These are phyloP conservation scores for Porites lutea DNA, from an alignment of 64 coral and sea anemone genomes.

Conservation along the genomic window DNA sequence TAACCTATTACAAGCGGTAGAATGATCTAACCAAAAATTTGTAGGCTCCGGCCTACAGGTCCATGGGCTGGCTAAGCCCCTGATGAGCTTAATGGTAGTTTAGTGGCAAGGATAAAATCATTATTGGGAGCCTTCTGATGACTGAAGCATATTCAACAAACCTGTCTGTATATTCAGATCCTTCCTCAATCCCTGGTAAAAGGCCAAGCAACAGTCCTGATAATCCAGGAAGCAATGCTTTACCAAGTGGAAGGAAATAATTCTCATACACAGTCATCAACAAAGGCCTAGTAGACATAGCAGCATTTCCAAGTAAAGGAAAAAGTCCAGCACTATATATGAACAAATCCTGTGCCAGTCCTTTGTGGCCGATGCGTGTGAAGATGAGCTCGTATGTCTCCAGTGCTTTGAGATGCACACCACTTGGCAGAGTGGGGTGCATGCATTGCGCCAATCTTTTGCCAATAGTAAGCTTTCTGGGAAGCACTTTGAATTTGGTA, in stretches of 20 bases:
- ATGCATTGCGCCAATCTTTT: constrained; percentile 94
- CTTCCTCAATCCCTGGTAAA: constrained; percentile 94
- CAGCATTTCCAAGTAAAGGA: constrained; percentile 88
- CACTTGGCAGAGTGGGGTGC: constrained; percentile 91
- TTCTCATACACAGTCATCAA: constrained; percentile 92
- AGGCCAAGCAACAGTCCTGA: constrained; percentile 84
- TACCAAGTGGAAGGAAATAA: constrained; percentile 86
- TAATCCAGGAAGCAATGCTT: constrained; percentile 80
- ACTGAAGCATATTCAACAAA: neutral
- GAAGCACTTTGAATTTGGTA: constrained; percentile 89
- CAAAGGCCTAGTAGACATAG: constrained; percentile 95
- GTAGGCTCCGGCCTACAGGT: no score
- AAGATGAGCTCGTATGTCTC: constrained; percentile 98
- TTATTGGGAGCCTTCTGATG: neutral
- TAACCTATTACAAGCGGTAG: no score
- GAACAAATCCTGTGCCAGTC: constrained; percentile 93
- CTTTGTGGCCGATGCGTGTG: constrained; percentile 83
- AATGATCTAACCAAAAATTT: no score
- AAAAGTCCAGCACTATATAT: constrained; percentile 92
- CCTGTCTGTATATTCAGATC: constrained; percentile 99
- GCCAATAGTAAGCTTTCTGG: constrained; percentile 87
- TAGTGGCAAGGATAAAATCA: no score
- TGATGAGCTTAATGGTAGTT: no score
- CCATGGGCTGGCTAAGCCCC: no score
- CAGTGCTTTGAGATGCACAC: constrained; percentile 93